Evolutionary conservation across 2,113 vertebrate species (phyloP), one percentile per base, ranked within the genome.

Genomic region (Piprites chloris): DNA sequence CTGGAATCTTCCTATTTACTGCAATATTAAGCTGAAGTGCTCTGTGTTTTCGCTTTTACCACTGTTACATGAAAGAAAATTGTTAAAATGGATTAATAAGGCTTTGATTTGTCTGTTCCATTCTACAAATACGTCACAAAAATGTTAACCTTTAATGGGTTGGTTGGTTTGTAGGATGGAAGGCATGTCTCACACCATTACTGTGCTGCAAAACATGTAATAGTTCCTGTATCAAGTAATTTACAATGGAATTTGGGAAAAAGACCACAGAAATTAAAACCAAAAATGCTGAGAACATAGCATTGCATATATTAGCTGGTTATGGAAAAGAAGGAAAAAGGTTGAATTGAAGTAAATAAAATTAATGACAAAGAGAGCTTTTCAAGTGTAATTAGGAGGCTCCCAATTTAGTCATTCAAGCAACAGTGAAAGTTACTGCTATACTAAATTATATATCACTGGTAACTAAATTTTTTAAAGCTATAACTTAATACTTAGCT

Each of bases 1-100:
- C 77, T 77, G 61, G 47, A 89, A 78, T 87, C 74, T 89, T 90
- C 41, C 50, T 81, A 55, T 90, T 92, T 93, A 90, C 92, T 95
- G 86, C 85, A 92, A 55, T 87, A 68, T 59, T 92, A 80, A 92
- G 78, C 28, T 77, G 21, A 67, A 87, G 17, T n/a, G n/a, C 35
- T 79, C 58, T 50, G 44, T 88, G 87, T 89, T 96, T 95, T 58
- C 74, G 21, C 55, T 93, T 89, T 95, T 90, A 44, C 50, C 24
- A 35, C 12, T 39, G 26, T 55, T 80, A 91, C 1, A 2, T 53
- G 32, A 62, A 89, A 90, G 15, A 66, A 81, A 85, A 49, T 16
- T 18, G 14, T 72, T 76, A 11, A 59, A 85, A 85, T 49, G 4
- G 30, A 73, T 68, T 41, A 73, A 55, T 30, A 61, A 69, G 16